Evolutionary conservation across 2,888 invertebrate genomes (phyloP), one percentile per base, ranked within the genome.

Genomic region (Dasysyrphus albostriatus): DNA sequence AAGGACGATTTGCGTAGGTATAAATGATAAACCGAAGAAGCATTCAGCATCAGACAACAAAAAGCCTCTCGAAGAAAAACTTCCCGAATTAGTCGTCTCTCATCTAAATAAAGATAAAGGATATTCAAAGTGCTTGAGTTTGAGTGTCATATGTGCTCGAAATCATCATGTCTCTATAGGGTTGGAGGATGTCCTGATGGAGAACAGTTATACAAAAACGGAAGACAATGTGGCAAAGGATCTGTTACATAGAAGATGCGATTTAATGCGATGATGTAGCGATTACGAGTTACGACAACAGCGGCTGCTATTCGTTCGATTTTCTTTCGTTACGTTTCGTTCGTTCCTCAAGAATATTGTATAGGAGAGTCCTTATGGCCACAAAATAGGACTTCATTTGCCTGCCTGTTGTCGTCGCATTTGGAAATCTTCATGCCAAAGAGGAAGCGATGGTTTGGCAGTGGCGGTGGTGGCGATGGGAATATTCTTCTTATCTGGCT

Each of bases 141-240:
- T 74, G 78, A 59, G 34, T 79, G 65, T 87, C 87, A 83, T 79
- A 72, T 87, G 87, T 83, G 83, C 59, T 70, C 3, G 16, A 56
- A 39, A 39, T 47, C 14, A 34, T 2, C 14, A 34, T 2, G 65
- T 51, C 42, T 44, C n/a, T n/a, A n/a, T n/a, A 14, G 29, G 42
- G 29, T 19, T n/a, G 49, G 51, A 51, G 69, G 47, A 69, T 70
- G 69, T 75, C 65, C 24, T 73, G 63, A 24, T 24, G n/a, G n/a
- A 24, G 19, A 61, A 72, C 69, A 54, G 51, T 69, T 69, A 67
- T 39, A 67, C 74, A 79, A 77, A 81, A 87, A 87, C 87, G 87
- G 87, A 87, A 87, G 87, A 87, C 87, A 87, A 87, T 87, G 87
- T 79, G 83, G 65, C 37, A 78, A 72, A 83, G 83, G 82, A 87